Evolutionary conservation across 2,113 vertebrate genomes (phyloP), one percentile per base, ranked within the genome.

Genomic region (Ursus arctos): DNA sequence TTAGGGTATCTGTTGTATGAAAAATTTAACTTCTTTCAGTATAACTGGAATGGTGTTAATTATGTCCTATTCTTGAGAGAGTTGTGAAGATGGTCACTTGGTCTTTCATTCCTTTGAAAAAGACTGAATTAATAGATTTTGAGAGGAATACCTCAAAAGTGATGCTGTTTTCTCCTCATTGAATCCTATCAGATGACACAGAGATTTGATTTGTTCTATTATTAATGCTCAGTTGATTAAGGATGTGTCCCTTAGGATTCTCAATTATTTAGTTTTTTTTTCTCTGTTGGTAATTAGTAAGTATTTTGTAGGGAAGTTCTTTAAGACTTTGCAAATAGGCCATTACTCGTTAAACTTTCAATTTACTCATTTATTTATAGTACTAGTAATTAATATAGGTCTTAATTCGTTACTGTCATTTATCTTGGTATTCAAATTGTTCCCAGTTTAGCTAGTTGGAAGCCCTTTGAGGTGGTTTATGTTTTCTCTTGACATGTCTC

Each of bases 191-290:
- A 93, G 51, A 61, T 71, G n/a, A 26, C n/a, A 61, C 6, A 24
- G 16, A 91, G 15, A 82, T 97, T 88, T 94, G 47, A 77, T 92
- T 88, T 85, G 28, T 88, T 15, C 14, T 22, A 47, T 94, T 79
- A 72, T n/a, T 92, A 15, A 72, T 22, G 16, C 28, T 53, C 11
- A 79, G 31, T 86, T 93, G 21, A 72, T 51, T 80, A 71, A 86
- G 36, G 3, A 26, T 90, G 1, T 93, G 65, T 61, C 28, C 65
- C 24, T 92, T 21, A n/a, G 21, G 36, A 94, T 88, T 95, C 61
- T 91, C 43, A 93, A 18, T 16, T 80, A 36, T 51, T 65, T 31
- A 81, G 16, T 82, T 51, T 43, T 21, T 40, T 40, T 83, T 51
- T 61, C 67, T 55, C 49, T 55, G 31, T 40, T 87, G 55, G 53